phyloP scores from a whole-genome alignment of 2,113 vertebrate species.

The Tyrannus savana region DNA sequence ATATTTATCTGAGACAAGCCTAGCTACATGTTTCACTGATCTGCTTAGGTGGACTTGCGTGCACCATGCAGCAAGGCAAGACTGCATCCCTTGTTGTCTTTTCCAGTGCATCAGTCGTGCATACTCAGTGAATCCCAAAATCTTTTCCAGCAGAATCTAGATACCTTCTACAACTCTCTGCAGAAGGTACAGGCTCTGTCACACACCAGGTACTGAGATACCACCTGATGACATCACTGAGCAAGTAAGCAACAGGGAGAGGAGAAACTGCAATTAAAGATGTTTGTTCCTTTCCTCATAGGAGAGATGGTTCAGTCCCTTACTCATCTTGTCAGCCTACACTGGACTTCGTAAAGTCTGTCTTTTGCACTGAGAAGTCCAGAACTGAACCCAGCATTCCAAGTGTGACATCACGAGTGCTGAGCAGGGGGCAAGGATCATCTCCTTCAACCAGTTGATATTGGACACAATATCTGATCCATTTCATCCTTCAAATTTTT shows the following conservation, averaged over 20 bases:
- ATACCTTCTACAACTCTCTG: neutral
- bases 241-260: neutral
- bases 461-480: neutral
- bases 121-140: neutral
- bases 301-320: neutral
- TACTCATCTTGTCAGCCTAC: neutral
- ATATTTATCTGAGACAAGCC: neutral
- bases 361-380: neutral
- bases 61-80: neutral
- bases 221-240: neutral
- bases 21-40: neutral
- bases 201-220: neutral
- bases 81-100: neutral
- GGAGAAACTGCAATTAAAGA: neutral
- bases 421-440: neutral
- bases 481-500: neutral
- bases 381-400: neutral
- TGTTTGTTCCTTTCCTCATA: neutral
- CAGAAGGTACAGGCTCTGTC: neutral
- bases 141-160: neutral
- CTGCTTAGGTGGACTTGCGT: neutral
- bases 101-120: neutral
- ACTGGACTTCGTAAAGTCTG: neutral
- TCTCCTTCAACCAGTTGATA: neutral
- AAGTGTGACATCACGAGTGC: neutral